Evolutionary conservation across 1,140 invertebrate genomes (phyloP).

Genomic region (Papilio polyxenes): DNA sequence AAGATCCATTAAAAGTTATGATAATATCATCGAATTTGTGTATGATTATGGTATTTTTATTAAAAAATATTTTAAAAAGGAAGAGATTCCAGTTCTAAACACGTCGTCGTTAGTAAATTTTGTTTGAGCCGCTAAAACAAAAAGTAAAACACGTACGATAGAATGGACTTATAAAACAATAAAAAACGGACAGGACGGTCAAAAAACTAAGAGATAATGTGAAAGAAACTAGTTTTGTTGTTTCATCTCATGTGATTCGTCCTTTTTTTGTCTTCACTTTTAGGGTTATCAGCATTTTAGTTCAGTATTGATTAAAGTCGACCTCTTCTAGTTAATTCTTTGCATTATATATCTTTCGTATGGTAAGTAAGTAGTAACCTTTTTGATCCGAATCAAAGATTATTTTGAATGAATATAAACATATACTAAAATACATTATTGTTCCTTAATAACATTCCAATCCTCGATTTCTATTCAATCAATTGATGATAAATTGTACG

Average conservation of each 20-base stretch:
- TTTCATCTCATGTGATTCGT: not conserved
- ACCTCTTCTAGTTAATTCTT: not conserved
- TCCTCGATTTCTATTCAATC: too few species aligned
- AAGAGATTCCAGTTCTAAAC: not conserved
- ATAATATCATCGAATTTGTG: too few species aligned
- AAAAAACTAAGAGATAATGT: not conserved
- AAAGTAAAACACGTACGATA: not conserved
- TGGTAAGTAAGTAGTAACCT: too few species aligned
- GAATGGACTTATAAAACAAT: not conserved
- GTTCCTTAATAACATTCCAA: too few species aligned
- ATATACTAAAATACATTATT: too few species aligned
- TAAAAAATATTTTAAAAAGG: not conserved
- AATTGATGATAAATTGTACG: too few species aligned
- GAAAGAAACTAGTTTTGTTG: constrained; percentile 1
- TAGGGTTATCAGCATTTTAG: not conserved
- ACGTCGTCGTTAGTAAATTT: not conserved
- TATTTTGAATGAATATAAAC: too few species aligned
- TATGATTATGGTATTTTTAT: too few species aligned
- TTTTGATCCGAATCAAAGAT: too few species aligned
- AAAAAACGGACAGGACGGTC: not conserved
- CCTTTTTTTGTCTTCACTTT: not conserved
- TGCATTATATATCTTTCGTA: not conserved
- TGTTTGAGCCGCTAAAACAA: not conserved
- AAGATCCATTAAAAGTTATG: too few species aligned
- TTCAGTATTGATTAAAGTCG: not conserved